phyloP scores from a whole-genome alignment of 2,797 vertebrate genomes.

The Somateria mollissima region DNA sequence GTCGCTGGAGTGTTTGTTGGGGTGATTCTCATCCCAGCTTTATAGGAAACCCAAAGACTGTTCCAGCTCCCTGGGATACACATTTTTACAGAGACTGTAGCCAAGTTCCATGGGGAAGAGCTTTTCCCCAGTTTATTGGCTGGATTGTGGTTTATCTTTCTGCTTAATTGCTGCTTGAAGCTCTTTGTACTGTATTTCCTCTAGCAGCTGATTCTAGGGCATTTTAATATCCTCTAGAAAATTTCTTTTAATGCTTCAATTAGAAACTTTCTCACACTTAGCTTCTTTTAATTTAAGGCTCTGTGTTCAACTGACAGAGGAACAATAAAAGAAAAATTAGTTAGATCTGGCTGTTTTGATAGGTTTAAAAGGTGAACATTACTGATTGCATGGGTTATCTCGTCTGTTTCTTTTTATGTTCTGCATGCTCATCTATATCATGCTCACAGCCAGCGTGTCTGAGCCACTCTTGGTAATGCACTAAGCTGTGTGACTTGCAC shows the following conservation, averaged over 20 bases:
- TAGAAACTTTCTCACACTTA: not conserved
- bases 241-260: not conserved
- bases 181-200: not conserved
- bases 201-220: not conserved
- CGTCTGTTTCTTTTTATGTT: not conserved
- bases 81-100: not conserved
- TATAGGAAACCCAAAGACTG: not conserved
- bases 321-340: not conserved
- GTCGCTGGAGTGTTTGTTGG: not conserved
- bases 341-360: not conserved
- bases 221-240: not conserved
- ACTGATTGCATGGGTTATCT: not conserved
- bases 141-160: not conserved
- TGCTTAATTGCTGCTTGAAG: not conserved
- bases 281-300: not conserved
- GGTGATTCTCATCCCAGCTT: not conserved
- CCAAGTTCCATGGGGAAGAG: not conserved
- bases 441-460: fast-evolving
- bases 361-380: not conserved
- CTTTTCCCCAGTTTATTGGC: not conserved
- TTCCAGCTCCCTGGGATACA: not conserved
- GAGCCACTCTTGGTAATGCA: not conserved
- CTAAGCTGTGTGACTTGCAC: not conserved
- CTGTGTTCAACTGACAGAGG: not conserved
- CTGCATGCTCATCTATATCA: not conserved